Base-by-base conservation (phyloP, 2,888 invertebrate genomes). In the Apamea epomidion region DNA sequence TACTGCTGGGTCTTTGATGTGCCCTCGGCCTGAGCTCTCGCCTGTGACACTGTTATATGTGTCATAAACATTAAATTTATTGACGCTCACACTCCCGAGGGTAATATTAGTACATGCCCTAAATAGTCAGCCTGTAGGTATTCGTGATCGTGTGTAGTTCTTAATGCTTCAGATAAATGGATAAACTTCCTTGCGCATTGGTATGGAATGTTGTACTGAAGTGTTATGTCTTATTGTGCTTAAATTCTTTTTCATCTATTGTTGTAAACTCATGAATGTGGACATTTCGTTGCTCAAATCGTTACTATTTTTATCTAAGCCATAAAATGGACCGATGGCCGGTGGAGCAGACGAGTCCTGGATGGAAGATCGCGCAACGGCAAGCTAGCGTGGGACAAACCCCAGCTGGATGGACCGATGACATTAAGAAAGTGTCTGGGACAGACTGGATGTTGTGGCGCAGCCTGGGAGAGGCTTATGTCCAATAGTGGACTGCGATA, bases 21-120 rank as follows among this genome's bases (percentile, higher is more conserved):
- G 68, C 74, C 85, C 76, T 80, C 79, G 32, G 83, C 69, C 54
- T 76, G 60, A 70, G 73, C 54, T 62, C 69, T 76, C 70, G 58
- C 54, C 48, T 85, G 85, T 74, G 85, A 72, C 85, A 85, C 85
- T 78, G 29, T 87, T 87, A 71, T 74, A 78, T 67, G 81, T 85
- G 87, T 74, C 81, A 85, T 87, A 87, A 85, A 85, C 87, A 76
- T 84, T 37, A 84, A 74, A 76, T 85, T 85, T 85, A 85, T 80
- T 87, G 68, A 65, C 64, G 70, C 72, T 85, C 14, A 72, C 67
- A 72, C 60, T 74, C 71, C n/a, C 62, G 25, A 64, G 74, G 29
- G 45, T 84, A 74, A 79, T 74, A 80, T 87, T 85, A 80, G 76
- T 64, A 69, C 76, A 72, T 85, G 81, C 51, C 87, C 85, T 76